These are phyloP conservation scores for Malaclemys terrapin DNA, from an alignment of 2,113 vertebrate genomes.

Conservation along the genomic window DNA sequence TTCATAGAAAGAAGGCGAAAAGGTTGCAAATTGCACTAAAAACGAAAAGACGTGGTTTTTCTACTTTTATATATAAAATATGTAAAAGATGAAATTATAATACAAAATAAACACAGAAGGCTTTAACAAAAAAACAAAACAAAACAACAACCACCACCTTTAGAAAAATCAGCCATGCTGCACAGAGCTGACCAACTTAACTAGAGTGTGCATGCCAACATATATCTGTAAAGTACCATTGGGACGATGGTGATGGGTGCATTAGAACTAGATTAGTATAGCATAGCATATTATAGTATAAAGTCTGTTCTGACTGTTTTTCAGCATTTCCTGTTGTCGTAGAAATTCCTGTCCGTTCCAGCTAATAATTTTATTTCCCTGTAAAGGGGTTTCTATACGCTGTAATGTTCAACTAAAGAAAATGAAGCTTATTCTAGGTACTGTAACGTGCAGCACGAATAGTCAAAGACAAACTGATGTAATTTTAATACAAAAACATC, in stretches of 20 bases:
- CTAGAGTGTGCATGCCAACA: neutral
- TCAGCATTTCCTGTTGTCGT: neutral
- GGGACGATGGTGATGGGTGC: neutral
- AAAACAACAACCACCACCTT: neutral
- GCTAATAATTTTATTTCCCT: too few species aligned
- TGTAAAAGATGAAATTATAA: neutral
- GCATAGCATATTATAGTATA: neutral
- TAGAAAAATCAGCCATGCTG: neutral
- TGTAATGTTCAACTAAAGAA: neutral
- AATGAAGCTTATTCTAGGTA: neutral
- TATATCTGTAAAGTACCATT: neutral
- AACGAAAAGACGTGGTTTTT: neutral
- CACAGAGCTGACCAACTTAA: neutral
- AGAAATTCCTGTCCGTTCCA: too few species aligned
- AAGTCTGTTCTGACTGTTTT: neutral
- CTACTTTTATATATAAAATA: neutral
- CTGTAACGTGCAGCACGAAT: neutral
- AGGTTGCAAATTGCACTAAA: neutral
- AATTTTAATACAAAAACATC: neutral
- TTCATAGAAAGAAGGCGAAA: neutral
- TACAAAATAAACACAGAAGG: neutral
- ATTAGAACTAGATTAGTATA: neutral
- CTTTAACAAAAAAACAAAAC: neutral
- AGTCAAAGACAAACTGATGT: neutral
- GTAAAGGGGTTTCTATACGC: accelerated